Conservation (phyloP, 2,888 invertebrate species). For the Apotomis turbidana region DNA sequence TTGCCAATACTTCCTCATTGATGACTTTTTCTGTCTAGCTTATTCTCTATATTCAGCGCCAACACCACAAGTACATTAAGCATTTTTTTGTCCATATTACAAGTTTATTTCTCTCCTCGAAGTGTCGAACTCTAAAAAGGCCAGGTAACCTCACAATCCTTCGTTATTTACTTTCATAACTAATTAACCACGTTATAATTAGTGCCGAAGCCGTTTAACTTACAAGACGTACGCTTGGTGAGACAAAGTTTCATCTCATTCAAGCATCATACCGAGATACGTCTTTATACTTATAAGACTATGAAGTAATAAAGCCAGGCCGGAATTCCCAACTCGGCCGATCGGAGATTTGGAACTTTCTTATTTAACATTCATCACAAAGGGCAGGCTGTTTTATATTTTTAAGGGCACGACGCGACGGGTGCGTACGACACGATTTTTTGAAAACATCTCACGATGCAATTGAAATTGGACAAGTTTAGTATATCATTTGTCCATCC, state of each 20-base stretch:
- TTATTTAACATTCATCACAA: slow-evolving; percentile 15
- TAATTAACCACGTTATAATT: slow-evolving; percentile 22
- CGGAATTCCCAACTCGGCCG: slow-evolving; percentile 4
- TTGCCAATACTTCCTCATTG: no score
- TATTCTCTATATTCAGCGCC: no score
- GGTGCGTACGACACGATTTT: no score
- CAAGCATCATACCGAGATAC: neutral
- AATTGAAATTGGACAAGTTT: no score
- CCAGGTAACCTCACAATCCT: neutral
- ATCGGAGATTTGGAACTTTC: slow-evolving; percentile 16
- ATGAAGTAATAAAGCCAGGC: slow-evolving; percentile 3
- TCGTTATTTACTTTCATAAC: slow-evolving; percentile 8
- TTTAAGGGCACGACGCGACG: neutral
- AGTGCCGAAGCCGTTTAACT: slow-evolving; percentile 14
- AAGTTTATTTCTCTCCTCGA: no score
- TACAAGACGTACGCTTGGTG: neutral
- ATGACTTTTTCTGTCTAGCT: no score
- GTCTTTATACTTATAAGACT: neutral
- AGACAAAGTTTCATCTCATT: neutral
- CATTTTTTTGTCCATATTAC: no score
- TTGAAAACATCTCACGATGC: no score
- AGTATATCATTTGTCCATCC: no score
- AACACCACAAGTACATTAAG: no score
- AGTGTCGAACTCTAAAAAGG: neutral
- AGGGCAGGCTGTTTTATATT: slow-evolving; percentile 2